A percentile compares a stretch with the other conserved stretches of the same genome.
phyloP scores from a whole-genome alignment of 2,888 invertebrate genomes.

The Mythimna vitellina region DNA sequence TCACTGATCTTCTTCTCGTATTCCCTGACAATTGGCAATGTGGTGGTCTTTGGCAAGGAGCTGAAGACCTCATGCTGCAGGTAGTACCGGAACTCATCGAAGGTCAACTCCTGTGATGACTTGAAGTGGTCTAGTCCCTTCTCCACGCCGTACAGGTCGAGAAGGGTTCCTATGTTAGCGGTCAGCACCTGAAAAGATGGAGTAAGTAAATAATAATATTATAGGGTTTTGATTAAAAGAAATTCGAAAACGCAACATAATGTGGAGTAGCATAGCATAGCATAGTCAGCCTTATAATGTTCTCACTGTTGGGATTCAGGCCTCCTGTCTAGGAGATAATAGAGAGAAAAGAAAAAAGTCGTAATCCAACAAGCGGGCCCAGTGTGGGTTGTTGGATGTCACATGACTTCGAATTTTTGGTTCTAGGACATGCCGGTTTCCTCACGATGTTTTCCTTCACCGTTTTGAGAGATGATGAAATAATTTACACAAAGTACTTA shows the following conservation, averaged over 20 bases:
- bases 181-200: slow-evolving; percentile 92
- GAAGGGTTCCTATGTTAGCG: slow-evolving; percentile 94
- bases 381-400: no score
- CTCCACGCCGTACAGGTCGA: slow-evolving; percentile 95
- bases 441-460: no score
- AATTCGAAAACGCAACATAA: not conserved
- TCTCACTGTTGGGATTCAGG: no score
- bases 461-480: no score
- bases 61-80: slow-evolving; percentile 94
- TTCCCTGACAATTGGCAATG: slow-evolving; percentile 89
- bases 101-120: slow-evolving; percentile 92
- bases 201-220: not conserved
- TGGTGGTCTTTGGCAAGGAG: slow-evolving; percentile 91
- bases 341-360: no score
- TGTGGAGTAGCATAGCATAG: no score
- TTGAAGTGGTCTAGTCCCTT: slow-evolving; percentile 94
- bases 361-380: no score
- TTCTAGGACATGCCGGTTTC: no score
- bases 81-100: slow-evolving; percentile 94
- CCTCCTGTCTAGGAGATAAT: no score
- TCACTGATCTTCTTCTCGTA: slow-evolving; percentile 93
- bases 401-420: no score
- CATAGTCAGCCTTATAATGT: no score
- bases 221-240: not conserved
- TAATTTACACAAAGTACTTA: no score